A percentile compares a stretch with the other conserved stretches of the same genome.
Evolutionary conservation across 1,140 invertebrate genomes (phyloP).

Genomic region (Gonatopus flavifemur): DNA sequence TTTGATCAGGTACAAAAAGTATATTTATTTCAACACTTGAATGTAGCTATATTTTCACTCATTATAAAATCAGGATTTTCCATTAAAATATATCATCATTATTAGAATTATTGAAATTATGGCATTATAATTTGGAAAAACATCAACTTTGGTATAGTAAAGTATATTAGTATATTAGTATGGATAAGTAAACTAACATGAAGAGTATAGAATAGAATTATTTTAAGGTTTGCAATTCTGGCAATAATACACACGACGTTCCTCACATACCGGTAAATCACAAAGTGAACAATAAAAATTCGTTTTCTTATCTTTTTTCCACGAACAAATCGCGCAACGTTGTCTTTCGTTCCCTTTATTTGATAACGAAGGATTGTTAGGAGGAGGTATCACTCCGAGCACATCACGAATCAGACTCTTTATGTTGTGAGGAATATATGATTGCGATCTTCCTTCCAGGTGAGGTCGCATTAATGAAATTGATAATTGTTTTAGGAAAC

Average conservation of each 20-base stretch:
- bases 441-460: background rate
- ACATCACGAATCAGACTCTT: too few species aligned
- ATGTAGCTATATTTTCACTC: too few species aligned
- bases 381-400: background rate
- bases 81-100: background rate
- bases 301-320: background rate
- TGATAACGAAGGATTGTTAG: background rate
- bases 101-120: background rate
- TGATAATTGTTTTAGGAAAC: conserved; percentile 11
- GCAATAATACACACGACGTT: background rate
- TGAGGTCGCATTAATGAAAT: conserved; percentile 2
- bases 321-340: background rate
- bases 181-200: background rate
- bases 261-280: background rate
- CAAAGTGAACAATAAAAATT: background rate
- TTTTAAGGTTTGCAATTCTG: background rate
- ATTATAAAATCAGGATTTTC: background rate
- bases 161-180: too few species aligned
- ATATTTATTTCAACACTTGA: background rate
- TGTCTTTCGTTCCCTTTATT: background rate
- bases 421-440: too few species aligned
- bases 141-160: too few species aligned
- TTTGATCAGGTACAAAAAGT: background rate
- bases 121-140: background rate
- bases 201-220: background rate